Evolutionary conservation across 2,888 invertebrate genomes (phyloP).

Genomic region (Gymnosoma rotundatum): DNA sequence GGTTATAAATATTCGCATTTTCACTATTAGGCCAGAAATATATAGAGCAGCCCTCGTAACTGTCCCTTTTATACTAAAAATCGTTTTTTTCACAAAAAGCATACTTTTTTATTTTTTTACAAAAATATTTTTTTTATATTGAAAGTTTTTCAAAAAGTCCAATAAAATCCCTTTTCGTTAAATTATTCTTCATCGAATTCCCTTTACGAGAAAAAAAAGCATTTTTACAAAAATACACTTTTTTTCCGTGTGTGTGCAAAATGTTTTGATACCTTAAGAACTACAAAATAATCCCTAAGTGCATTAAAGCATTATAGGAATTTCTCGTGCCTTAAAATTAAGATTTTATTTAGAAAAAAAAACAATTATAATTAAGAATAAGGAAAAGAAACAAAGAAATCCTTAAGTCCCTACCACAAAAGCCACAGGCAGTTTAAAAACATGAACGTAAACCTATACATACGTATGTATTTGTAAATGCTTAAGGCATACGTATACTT

Average conservation of each 20-base stretch:
- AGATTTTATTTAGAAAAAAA: constrained; percentile 42
- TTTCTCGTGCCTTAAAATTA: constrained; percentile 49
- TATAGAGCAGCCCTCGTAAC: too few relatives aligned
- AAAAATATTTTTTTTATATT: too few relatives aligned
- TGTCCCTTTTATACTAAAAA: too few relatives aligned
- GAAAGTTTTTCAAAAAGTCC: too few relatives aligned
- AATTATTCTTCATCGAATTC: too few relatives aligned
- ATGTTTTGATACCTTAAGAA: background rate
- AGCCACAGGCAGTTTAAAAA: constrained; percentile 52
- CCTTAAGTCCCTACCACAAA: constrained; percentile 51
- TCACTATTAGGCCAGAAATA: too few relatives aligned
- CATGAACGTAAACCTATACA: background rate
- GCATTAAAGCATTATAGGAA: constrained; percentile 49
- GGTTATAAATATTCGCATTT: too few relatives aligned
- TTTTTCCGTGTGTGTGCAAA: constrained; percentile 16
- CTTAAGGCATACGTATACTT: background rate
- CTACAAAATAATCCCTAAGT: constrained; percentile 17
- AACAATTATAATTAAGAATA: constrained; percentile 22
- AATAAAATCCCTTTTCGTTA: too few relatives aligned
- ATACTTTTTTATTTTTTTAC: too few relatives aligned
- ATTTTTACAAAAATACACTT: too few relatives aligned
- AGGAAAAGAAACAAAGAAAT: background rate
- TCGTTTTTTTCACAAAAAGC: too few relatives aligned
- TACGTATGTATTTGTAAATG: background rate
- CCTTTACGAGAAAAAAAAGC: too few relatives aligned